phyloP scores from a whole-genome alignment of 2,797 vertebrate species.

The Clarias platycephalus region DNA sequence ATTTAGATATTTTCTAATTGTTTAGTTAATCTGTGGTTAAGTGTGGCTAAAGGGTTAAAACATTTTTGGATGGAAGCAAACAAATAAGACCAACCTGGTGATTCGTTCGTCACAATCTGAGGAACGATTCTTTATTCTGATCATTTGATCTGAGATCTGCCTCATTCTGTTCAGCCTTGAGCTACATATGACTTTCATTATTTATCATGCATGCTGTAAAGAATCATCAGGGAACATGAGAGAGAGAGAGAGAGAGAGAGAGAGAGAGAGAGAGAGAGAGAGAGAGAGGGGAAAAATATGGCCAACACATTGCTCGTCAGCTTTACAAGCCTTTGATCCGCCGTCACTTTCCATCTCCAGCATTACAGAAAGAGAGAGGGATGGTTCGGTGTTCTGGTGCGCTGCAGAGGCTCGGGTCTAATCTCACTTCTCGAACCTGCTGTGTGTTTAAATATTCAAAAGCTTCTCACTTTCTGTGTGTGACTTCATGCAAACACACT shows the following conservation, averaged over 20 bases:
- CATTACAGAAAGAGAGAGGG: not conserved
- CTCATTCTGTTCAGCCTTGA: conserved; percentile 30
- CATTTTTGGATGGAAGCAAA: not conserved
- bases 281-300: not conserved
- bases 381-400: not conserved
- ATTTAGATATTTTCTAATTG: no score
- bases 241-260: no score
- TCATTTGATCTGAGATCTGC: conserved; percentile 47
- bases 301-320: conserved; percentile 16
- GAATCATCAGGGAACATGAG: not conserved
- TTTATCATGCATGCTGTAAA: conserved; percentile 33
- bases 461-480: not conserved
- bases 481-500: not conserved
- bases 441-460: not conserved
- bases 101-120: conserved; percentile 14
- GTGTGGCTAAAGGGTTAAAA: conserved; percentile 35
- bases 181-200: conserved; percentile 51
- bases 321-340: conserved; percentile 28
- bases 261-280: no score
- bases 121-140: conserved; percentile 17
- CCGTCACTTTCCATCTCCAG: conserved; percentile 5
- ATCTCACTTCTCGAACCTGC: not conserved
- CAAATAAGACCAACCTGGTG: not conserved
- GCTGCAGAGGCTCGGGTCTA: not conserved
- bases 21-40: no score